Conservation (phyloP, 2,797 vertebrate species). For the Alauda arvensis region DNA sequence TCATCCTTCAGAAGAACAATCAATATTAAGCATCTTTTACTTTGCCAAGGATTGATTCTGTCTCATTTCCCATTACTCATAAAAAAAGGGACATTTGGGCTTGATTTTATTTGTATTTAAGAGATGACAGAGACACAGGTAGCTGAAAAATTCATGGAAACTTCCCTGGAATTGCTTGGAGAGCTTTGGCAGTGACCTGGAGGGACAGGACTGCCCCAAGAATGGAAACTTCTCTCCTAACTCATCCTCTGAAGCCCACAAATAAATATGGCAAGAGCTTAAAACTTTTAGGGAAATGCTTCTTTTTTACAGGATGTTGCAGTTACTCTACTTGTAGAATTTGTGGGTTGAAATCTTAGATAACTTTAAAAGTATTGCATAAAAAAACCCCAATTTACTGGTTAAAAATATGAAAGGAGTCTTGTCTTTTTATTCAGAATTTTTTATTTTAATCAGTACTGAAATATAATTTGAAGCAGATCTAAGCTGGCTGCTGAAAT, state of each 20-base stretch:
- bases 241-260: not conserved
- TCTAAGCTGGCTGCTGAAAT: not conserved
- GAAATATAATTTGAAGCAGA: not conserved
- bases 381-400: rapidly evolving
- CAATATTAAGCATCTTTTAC: constrained; percentile 35
- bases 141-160: not conserved
- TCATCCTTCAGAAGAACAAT: not conserved
- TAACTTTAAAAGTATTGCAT: not conserved
- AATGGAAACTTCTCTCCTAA: not conserved
- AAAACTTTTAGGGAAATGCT: not conserved
- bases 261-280: not conserved
- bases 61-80: not conserved
- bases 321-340: not conserved
- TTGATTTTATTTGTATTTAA: not conserved
- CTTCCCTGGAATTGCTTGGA: not conserved
- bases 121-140: not conserved
- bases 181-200: not conserved
- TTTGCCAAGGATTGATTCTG: not conserved
- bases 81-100: not conserved
- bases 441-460: not conserved
- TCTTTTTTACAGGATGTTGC: not conserved
- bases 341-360: not conserved
- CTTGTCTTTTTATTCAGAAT: not conserved
- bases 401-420: not conserved
- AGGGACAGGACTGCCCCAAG: not conserved